Evolutionary conservation across 53 echinoderm and acorn worm genomes (phyloP).

Genomic region (Hippasteria phrygiana): DNA sequence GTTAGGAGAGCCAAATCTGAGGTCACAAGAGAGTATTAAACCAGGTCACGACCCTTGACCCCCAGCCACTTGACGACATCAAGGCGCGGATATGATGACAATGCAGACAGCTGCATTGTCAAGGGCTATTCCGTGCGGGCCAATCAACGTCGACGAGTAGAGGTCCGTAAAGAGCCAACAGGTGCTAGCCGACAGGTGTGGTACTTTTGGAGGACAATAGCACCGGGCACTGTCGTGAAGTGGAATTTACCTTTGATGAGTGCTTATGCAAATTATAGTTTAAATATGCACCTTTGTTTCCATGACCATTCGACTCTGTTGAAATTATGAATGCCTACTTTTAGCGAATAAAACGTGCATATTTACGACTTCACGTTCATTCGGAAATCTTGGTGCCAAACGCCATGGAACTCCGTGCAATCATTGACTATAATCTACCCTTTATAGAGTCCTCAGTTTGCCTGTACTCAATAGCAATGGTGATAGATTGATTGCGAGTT

Average conservation of each 20-base stretch:
- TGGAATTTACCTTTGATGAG: background rate
- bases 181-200: slow-evolving; percentile 38
- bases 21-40: slow-evolving; percentile 33
- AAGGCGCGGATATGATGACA: slow-evolving; percentile 26
- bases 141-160: slow-evolving; percentile 31
- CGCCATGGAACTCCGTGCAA: no score
- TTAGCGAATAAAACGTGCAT: no score
- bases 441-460: no score
- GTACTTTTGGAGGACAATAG: slow-evolving; percentile 27
- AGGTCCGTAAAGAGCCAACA: background rate
- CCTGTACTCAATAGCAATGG: no score
- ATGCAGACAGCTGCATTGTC: slow-evolving; percentile 47
- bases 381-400: no score
- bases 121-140: slow-evolving; percentile 31
- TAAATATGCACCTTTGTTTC: background rate
- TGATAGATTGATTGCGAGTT: no score
- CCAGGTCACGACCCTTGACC: slow-evolving; percentile 44
- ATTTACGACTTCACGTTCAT: no score
- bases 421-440: no score
- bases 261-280: background rate
- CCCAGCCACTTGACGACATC: slow-evolving; percentile 32
- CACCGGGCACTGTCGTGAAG: background rate
- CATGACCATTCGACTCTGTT: no score
- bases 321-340: no score
- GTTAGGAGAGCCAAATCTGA: background rate